A percentile compares a stretch with the other conserved stretches of the same genome.
Conservation (phyloP, 2,888 invertebrate species). For the Chalcis sispes region DNA sequence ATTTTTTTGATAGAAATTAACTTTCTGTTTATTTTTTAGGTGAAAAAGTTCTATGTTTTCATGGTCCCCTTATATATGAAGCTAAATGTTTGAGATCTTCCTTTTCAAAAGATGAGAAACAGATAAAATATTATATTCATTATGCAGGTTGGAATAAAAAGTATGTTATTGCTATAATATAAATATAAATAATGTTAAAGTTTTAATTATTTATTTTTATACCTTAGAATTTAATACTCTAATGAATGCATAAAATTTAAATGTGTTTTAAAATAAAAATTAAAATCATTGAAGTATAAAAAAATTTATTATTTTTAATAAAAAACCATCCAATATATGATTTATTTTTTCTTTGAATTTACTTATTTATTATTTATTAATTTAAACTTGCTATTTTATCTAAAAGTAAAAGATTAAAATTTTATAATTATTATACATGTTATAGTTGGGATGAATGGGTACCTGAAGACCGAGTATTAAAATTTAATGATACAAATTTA, state of each 20-base stretch:
- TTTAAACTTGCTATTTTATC: background rate
- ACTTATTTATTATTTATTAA: background rate
- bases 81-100: slow-evolving; percentile 94
- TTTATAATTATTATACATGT: slow-evolving; percentile 12
- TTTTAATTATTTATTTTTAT: too few relatives aligned
- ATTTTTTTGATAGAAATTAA: background rate
- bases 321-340: too few relatives aligned
- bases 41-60: slow-evolving; percentile 95
- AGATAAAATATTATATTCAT: slow-evolving; percentile 94
- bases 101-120: slow-evolving; percentile 87
- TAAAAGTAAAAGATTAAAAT: background rate
- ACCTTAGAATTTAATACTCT: too few relatives aligned
- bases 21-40: slow-evolving; percentile 78
- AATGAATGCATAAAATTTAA: too few relatives aligned
- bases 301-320: too few relatives aligned
- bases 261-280: too few relatives aligned
- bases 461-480: slow-evolving; percentile 81
- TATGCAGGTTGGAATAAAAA: slow-evolving; percentile 99
- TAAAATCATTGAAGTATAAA: too few relatives aligned
- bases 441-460: slow-evolving; percentile 80
- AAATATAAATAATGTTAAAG: too few relatives aligned
- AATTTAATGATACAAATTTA: slow-evolving; percentile 81
- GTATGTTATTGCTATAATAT: slow-evolving; percentile 81
- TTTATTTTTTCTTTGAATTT: too few relatives aligned
- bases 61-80: slow-evolving; percentile 97